Evolutionary conservation across 2,797 vertebrate genomes (phyloP).

Genomic region (Schizopygopsis malacanthus): DNA sequence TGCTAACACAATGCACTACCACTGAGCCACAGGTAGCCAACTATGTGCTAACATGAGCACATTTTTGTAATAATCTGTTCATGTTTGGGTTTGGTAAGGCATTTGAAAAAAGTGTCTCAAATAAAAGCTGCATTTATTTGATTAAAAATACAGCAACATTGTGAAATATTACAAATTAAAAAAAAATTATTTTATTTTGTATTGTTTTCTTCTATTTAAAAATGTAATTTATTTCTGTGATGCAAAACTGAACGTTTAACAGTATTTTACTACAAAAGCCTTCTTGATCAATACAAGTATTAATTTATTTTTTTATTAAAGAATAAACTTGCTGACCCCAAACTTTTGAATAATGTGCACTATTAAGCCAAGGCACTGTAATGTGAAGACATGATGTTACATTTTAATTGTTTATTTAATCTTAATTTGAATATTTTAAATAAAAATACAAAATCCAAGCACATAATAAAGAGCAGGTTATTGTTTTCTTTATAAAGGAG

Average conservation of each 20-base stretch:
- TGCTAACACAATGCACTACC: no score
- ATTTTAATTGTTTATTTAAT: not conserved
- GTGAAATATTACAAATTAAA: not conserved
- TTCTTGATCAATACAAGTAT: no score
- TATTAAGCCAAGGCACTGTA: no score
- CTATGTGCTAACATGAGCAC: not conserved
- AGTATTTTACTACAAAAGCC: no score
- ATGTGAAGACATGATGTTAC: not conserved
- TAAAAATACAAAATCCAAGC: not conserved
- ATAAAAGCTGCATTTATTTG: not conserved
- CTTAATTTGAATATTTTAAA: not conserved
- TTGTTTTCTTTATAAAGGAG: not conserved
- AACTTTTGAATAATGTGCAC: not conserved
- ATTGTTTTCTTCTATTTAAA: not conserved
- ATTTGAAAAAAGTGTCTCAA: not conserved
- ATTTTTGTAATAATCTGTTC: not conserved
- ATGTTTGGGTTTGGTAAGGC: not conserved
- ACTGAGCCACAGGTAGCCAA: no score
- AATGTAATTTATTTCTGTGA: not conserved
- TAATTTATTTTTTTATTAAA: not conserved
- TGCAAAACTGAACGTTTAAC: not conserved
- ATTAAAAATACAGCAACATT: not conserved
- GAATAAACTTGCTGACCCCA: not conserved
- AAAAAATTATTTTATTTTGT: no score
- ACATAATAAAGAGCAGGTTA: not conserved